Conservation (phyloP, 2,797 vertebrate genomes). For the Anabacerthia variegaticeps region DNA sequence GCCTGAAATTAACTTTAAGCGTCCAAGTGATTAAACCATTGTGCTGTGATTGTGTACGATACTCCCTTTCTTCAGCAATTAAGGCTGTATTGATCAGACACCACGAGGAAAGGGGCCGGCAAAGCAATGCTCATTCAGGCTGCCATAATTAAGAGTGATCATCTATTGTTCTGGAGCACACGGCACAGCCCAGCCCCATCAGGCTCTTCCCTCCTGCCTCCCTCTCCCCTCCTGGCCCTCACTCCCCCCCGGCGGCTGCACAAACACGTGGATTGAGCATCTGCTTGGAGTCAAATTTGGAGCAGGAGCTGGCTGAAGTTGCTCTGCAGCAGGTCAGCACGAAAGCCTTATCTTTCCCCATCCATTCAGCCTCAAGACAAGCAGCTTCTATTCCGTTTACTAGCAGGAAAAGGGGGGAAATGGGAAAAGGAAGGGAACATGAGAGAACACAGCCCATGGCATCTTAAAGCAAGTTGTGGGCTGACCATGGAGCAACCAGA, state of each 20-base stretch:
- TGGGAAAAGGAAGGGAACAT: rapidly evolving
- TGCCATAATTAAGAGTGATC: constrained; percentile 76
- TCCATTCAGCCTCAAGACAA: background rate
- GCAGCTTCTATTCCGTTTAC: background rate
- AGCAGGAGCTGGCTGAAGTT: background rate
- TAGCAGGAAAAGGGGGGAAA: background rate
- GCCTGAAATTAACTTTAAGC: constrained; percentile 66
- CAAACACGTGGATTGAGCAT: background rate
- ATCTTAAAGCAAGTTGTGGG: background rate
- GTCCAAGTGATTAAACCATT: constrained; percentile 74
- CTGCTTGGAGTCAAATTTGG: background rate
- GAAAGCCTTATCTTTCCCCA: background rate
- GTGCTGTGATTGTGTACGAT: constrained; percentile 38
- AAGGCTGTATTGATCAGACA: constrained; percentile 70
- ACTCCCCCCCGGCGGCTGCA: background rate
- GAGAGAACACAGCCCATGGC: background rate
- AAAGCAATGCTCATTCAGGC: constrained; percentile 60
- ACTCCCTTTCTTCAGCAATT: constrained; percentile 68
- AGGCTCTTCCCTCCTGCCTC: constrained; percentile 19
- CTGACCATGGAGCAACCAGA: background rate
- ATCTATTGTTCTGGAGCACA: constrained; percentile 63
- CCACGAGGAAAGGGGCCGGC: constrained; percentile 37
- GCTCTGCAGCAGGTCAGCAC: background rate
- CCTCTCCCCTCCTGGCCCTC: background rate
- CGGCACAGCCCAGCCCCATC: background rate